Conservation (phyloP, 2,888 invertebrate genomes). For the Campoplex nolae region DNA sequence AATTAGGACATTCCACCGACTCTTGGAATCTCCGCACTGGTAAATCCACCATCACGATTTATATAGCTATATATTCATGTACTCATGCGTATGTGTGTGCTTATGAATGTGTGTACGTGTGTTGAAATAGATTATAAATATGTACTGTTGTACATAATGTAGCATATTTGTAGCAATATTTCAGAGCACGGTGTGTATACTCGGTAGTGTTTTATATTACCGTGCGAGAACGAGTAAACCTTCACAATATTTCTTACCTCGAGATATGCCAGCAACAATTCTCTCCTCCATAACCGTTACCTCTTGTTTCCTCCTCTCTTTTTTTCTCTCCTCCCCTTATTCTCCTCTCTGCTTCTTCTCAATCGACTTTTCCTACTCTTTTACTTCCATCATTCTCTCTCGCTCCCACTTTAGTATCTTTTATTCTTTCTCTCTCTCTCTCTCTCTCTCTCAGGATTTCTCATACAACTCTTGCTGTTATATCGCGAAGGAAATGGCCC, state of each 20-base stretch:
- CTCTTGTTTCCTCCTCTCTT: conserved; percentile 33
- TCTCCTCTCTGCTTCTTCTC: conserved; percentile 3
- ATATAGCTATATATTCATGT: conserved; percentile 17
- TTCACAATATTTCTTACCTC: conserved; percentile 63
- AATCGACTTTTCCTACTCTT: conserved; percentile 56
- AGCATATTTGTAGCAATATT: conserved; percentile 61
- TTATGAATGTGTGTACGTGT: neutral
- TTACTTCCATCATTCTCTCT: conserved; percentile 26
- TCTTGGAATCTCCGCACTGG: conserved; percentile 49
- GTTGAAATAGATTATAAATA: conserved; percentile 44
- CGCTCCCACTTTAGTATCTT: conserved; percentile 3
- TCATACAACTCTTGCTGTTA: conserved; percentile 37
- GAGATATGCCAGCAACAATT: conserved; percentile 62
- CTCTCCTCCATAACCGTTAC: conserved; percentile 37
- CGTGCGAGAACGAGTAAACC: conserved; percentile 48
- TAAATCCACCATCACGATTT: conserved; percentile 46
- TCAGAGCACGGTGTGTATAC: conserved; percentile 47
- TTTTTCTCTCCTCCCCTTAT: neutral
- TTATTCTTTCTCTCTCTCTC: conserved; percentile 13
- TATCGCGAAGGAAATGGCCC: conserved; percentile 61
- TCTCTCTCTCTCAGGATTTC: conserved; percentile 24
- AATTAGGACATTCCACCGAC: conserved; percentile 53
- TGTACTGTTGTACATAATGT: conserved; percentile 51
- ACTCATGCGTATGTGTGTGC: neutral
- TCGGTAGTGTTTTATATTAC: conserved; percentile 49